These are phyloP conservation scores for Vireo griseus DNA, from an alignment of 2,797 vertebrate genomes.

Conservation along the genomic window DNA sequence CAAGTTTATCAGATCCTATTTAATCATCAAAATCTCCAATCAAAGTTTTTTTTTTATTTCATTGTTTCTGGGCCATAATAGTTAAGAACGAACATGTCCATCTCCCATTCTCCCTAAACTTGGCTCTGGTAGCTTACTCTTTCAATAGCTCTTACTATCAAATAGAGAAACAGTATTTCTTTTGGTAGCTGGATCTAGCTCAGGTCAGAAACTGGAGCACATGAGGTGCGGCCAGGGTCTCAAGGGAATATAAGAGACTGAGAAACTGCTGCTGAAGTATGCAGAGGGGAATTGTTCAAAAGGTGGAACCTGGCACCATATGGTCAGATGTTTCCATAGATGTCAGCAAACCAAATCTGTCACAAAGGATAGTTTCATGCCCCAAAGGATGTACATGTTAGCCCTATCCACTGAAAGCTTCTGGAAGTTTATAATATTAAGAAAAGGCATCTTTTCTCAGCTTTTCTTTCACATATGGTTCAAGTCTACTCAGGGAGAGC, in stretches of 20 bases:
- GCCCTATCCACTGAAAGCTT: neutral
- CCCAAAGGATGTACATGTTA: neutral
- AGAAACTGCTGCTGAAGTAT: neutral
- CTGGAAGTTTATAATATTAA: neutral
- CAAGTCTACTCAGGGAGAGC: neutral
- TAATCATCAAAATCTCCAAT: neutral
- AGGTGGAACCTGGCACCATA: slow-evolving; percentile 14
- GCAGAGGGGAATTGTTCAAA: neutral
- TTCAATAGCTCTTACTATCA: neutral
- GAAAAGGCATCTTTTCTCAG: neutral
- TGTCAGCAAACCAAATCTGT: slow-evolving; percentile 25
- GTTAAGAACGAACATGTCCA: neutral
- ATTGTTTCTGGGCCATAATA: neutral
- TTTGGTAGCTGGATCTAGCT: neutral
- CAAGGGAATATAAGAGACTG: neutral
- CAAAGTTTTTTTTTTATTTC: neutral
- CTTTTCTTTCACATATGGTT: neutral
- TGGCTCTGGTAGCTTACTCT: neutral
- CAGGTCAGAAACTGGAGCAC: neutral
- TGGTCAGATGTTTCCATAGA: slow-evolving; percentile 9
- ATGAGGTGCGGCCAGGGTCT: neutral
- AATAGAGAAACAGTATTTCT: neutral
- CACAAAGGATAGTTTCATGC: slow-evolving; percentile 27
- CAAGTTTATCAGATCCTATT: neutral
- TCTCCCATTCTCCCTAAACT: neutral